Evolutionary conservation across 2,113 vertebrate genomes (phyloP).

Genomic region (Forbesichthys papilliferus): DNA sequence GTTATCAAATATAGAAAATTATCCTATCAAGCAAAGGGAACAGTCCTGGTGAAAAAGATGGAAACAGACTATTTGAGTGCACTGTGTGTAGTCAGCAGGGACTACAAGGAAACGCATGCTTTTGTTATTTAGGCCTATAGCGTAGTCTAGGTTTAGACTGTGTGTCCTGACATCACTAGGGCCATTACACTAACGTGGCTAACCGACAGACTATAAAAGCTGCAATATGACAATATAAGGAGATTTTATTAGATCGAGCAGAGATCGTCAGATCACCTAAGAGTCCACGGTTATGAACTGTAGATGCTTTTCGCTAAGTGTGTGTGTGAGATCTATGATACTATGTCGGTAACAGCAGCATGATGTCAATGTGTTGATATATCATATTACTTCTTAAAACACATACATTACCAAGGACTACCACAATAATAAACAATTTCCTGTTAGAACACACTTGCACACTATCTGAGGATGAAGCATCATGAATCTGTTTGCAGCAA

Average conservation of each 20-base stretch:
- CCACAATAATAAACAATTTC: constrained; percentile 31
- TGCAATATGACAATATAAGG: background rate
- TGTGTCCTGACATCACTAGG: too few species aligned
- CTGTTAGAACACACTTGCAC: constrained; percentile 43
- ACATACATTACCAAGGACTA: too few species aligned
- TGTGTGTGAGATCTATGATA: too few species aligned
- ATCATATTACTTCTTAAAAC: background rate
- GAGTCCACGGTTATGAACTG: background rate
- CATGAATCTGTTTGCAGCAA: constrained; percentile 22
- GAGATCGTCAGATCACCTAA: constrained; percentile 7
- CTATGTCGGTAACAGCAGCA: background rate
- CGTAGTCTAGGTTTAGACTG: too few species aligned
- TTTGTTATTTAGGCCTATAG: too few species aligned
- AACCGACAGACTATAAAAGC: constrained; percentile 3
- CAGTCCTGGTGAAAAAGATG: too few species aligned
- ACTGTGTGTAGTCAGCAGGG: too few species aligned
- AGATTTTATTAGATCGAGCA: background rate
- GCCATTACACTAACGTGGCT: background rate
- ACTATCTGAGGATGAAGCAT: background rate
- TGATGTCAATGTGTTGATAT: constrained; percentile 6
- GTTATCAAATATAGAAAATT: too few species aligned
- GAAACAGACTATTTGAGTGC: too few species aligned
- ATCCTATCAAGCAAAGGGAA: too few species aligned
- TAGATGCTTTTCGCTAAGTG: too few species aligned
- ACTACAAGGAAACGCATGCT: too few species aligned